Percentiles rank a stretch among this genome's conserved stretches.
Conservation (phyloP, 2,113 vertebrate genomes). For the Rhinopithecus roxellana region DNA sequence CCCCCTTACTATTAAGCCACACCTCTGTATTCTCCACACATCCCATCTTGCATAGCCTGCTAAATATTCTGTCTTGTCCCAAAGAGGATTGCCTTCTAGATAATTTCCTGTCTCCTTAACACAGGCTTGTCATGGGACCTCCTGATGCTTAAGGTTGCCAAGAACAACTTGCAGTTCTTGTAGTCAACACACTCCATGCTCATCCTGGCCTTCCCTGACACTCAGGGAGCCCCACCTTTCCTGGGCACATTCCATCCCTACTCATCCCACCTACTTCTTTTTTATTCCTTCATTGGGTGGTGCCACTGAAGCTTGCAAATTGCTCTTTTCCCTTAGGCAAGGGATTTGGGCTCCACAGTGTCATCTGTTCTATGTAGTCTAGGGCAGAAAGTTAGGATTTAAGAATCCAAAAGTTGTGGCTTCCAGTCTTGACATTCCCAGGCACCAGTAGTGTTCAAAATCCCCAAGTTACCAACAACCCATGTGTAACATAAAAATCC, state of each 20-base stretch:
- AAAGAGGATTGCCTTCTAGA: slow-evolving; percentile 14
- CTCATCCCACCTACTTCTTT: neutral
- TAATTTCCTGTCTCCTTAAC: slow-evolving; percentile 43
- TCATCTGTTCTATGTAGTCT: neutral
- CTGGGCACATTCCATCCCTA: neutral
- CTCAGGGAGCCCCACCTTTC: neutral
- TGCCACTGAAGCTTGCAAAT: neutral
- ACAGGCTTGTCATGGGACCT: neutral
- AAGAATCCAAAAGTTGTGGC: neutral
- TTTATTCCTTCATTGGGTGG: neutral
- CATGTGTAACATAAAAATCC: neutral
- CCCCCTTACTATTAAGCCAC: neutral
- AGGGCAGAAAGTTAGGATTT: neutral
- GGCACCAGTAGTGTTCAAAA: neutral
- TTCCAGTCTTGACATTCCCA: neutral
- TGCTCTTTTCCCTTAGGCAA: neutral
- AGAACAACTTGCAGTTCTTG: slow-evolving; percentile 43
- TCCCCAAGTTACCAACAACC: neutral
- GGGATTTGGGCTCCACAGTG: neutral
- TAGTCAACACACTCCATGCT: neutral
- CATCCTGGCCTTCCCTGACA: neutral
- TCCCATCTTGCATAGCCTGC: neutral
- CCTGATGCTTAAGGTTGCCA: slow-evolving; percentile 30
- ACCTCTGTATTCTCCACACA: neutral
- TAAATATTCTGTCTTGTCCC: neutral